phyloP scores from a whole-genome alignment of 2,888 invertebrate genomes.

The Lithodes maja region DNA sequence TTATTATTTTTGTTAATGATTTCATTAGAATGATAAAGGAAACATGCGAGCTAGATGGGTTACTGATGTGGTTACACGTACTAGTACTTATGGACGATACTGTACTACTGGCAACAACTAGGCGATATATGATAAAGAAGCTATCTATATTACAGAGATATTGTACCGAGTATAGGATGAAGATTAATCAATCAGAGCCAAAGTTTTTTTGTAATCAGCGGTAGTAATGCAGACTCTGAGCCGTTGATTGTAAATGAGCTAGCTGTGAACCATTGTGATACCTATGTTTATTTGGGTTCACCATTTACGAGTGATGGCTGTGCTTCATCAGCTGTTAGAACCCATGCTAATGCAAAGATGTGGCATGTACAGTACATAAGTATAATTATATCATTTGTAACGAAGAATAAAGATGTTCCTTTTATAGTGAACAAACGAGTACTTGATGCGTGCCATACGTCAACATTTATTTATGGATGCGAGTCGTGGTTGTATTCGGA shows the following conservation, averaged over 20 bases:
- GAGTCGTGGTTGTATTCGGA: too few relatives aligned
- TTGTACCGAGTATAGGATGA: constrained; percentile 19
- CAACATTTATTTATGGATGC: too few relatives aligned
- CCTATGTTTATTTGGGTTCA: constrained; percentile 15
- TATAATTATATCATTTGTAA: not conserved
- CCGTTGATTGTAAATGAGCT: constrained; percentile 3
- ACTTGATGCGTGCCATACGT: too few relatives aligned
- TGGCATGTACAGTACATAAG: constrained; percentile 11
- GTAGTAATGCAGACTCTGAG: constrained; percentile 5
- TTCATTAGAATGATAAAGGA: constrained; percentile 18
- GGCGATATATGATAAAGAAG: not conserved
- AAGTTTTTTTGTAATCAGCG: constrained; percentile 29
- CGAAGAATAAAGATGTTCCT: too few relatives aligned
- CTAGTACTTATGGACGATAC: too few relatives aligned
- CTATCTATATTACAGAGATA: not conserved
- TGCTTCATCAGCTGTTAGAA: constrained; percentile 22
- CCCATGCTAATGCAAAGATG: constrained; percentile 8
- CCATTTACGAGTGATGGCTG: constrained; percentile 25
- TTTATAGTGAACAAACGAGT: too few relatives aligned
- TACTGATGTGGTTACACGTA: constrained; percentile 7
- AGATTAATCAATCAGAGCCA: constrained; percentile 3
- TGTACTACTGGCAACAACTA: not conserved
- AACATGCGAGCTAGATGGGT: constrained; percentile 1
- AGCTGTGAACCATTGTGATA: constrained; percentile 24
- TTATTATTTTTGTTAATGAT: not conserved